Evolutionary conservation across 2,113 vertebrate genomes (phyloP).

Genomic region (Hemichromis elongatus): DNA sequence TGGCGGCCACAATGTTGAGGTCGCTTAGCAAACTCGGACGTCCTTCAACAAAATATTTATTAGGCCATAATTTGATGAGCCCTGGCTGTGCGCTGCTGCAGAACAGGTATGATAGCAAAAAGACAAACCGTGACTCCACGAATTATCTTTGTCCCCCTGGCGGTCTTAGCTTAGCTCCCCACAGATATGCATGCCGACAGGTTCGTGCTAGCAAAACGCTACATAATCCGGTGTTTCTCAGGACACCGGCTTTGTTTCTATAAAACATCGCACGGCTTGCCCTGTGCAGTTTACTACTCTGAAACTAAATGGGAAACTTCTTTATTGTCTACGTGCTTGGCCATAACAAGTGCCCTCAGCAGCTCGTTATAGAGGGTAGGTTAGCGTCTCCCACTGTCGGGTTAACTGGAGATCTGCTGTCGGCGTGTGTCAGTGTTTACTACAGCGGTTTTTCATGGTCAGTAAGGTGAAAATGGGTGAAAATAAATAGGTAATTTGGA

Average conservation of each 20-base stretch:
- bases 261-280: background rate
- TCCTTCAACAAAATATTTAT: slow-evolving; percentile 73
- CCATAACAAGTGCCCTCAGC: rapidly evolving
- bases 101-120: slow-evolving; percentile 57
- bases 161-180: background rate
- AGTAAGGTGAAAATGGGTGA: background rate
- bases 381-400: background rate
- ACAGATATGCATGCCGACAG: background rate
- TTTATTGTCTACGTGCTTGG: rapidly evolving
- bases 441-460: background rate
- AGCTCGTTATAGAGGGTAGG: background rate
- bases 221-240: too few species aligned
- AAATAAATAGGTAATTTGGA: rapidly evolving
- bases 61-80: slow-evolving; percentile 45
- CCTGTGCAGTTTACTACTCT: background rate
- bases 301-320: background rate
- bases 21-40: slow-evolving; percentile 72
- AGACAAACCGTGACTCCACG: rapidly evolving
- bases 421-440: slow-evolving; percentile 1
- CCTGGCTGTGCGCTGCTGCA: slow-evolving; percentile 65
- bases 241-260: background rate
- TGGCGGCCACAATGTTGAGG: slow-evolving; percentile 76
- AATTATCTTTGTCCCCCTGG: rapidly evolving
- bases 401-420: background rate
- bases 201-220: slow-evolving; percentile 33